A percentile compares a stretch with the other conserved stretches of the same genome.
phyloP scores from a whole-genome alignment of 2,113 vertebrate genomes.

The Cynopterus brachyotis region DNA sequence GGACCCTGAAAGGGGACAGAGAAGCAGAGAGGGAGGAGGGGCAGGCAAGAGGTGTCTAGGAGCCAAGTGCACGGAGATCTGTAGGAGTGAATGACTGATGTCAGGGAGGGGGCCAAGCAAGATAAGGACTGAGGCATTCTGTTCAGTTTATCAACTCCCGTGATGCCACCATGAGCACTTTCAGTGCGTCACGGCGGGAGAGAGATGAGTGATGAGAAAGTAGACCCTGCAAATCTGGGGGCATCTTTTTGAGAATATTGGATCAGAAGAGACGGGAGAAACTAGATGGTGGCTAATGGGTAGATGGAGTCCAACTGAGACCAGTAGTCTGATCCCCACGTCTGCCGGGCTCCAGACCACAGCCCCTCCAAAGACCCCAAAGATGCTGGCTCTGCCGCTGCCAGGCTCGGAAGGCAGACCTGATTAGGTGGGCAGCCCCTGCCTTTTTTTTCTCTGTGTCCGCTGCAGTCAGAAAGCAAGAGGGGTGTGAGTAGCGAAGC shows the following conservation, averaged over 20 bases:
- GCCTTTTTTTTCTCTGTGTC: not conserved
- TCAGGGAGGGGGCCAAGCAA: not conserved
- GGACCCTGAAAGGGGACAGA: not conserved
- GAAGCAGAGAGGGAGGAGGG: not conserved
- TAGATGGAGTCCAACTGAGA: not conserved
- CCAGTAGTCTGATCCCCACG: not conserved
- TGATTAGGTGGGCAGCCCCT: not conserved
- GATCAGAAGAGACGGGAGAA: not conserved
- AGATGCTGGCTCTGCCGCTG: not conserved
- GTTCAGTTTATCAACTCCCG: fast-evolving
- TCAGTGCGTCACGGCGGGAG: not conserved
- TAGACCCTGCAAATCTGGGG: not conserved
- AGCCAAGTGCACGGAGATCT: not conserved
- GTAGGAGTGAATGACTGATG: not conserved
- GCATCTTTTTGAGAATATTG: not conserved
- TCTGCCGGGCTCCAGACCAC: not conserved
- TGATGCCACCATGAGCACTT: not conserved
- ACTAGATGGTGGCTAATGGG: not conserved
- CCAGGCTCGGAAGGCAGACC: not conserved
- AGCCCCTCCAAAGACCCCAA: not conserved
- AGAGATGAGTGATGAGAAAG: not conserved
- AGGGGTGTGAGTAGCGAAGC: not conserved
- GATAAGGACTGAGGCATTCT: not conserved
- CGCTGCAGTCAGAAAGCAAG: not conserved
- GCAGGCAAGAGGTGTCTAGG: not conserved